Conservation (phyloP, 2,113 vertebrate species). For the Aphyosemion australe region DNA sequence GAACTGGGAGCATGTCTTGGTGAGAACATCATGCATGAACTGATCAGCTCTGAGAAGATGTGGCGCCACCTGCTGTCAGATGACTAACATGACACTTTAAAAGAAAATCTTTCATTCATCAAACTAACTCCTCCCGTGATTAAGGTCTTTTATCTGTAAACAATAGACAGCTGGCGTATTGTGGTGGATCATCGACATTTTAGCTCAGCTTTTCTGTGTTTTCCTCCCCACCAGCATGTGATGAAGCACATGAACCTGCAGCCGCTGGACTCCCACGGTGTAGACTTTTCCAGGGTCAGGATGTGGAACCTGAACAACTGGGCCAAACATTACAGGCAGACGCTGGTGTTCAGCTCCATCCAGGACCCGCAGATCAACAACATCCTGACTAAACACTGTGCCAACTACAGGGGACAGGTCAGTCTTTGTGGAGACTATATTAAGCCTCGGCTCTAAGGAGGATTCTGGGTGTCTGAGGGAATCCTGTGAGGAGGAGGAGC, state of each 20-base stretch:
- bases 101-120: no score
- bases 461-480: no score
- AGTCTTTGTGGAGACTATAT: background rate
- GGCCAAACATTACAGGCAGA: slow-evolving; percentile 91
- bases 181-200: no score
- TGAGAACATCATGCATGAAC: slow-evolving; percentile 58
- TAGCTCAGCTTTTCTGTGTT: background rate
- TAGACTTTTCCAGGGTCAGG: slow-evolving; percentile 94
- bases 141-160: no score
- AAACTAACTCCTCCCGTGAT: no score
- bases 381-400: slow-evolving; percentile 88
- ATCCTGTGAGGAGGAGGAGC: background rate
- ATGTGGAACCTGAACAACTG: slow-evolving; percentile 94
- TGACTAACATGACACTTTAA: background rate
- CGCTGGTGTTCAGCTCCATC: slow-evolving; percentile 88
- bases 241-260: slow-evolving; percentile 92
- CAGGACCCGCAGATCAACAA: slow-evolving; percentile 93
- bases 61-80: slow-evolving; percentile 25
- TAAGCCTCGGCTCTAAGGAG: no score
- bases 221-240: slow-evolving; percentile 81
- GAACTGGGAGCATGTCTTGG: slow-evolving; percentile 98
- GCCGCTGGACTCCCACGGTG: slow-evolving; percentile 90
- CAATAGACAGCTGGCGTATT: no score
- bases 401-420: slow-evolving; percentile 91
- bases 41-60: background rate